Base-by-base conservation (phyloP, 2,888 invertebrate genomes). In the Drosophila basisetae region DNA sequence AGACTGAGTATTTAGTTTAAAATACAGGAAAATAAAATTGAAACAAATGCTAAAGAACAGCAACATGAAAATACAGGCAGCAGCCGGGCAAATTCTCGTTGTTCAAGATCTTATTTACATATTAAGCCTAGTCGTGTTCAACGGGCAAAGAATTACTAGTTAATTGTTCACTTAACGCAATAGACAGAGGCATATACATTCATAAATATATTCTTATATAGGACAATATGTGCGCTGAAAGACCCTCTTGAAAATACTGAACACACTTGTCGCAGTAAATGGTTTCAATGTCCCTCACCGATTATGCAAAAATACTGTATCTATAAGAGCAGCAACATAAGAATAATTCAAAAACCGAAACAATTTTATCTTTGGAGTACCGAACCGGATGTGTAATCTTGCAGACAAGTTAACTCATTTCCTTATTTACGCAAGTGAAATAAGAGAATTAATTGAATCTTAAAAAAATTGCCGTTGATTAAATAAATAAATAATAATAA, bases 1-100 rank as follows among this genome's bases (percentile, higher is more conserved):
- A 93, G 93, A 93, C 93, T 93, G 93, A 93, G 92, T 91, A 92
- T 89, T 91, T 93, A 92, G 92, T 93, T 91, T 93, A 91, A 91
- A 68, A 76, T 78, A 73, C 76, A 80, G 76, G 61, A 67, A 73
- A 69, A 80, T 30, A 66, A 67, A 81, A 68, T 62, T 43, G 47
- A 66, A 59, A 47, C 53, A 71, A 56, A 52, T 47, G 62, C 28
- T 63, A 25, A 18, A 50, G 10, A 75, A 50, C 56, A 60, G 68
- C 41, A 67, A 61, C 55, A 70, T 50, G 28, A 62, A 65, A 68
- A 55, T 69, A 52, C 67, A 68, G 52, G 31, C 65, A 58, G 30
- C 56, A 66, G 56, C 71, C 39, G 50, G 33, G 9, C 52, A 47
- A 47, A 71, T 47, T 49, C 53, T 33, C 31, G 50, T 64, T 61